Percentiles rank a stretch among this genome's conserved stretches.
Evolutionary conservation across 2,797 vertebrate genomes (phyloP).

Genomic region (Enteromius mattozi): DNA sequence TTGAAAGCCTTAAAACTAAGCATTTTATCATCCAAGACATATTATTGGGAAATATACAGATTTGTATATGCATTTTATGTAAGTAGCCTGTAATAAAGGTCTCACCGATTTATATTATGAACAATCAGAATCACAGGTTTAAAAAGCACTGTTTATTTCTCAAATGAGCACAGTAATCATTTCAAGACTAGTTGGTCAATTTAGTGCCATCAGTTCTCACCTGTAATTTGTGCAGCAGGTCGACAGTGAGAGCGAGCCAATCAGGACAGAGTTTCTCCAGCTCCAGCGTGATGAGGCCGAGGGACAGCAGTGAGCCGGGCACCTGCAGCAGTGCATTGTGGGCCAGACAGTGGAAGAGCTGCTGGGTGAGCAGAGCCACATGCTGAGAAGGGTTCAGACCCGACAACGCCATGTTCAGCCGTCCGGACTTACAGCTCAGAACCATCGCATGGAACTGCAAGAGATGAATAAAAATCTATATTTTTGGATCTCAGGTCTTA

Average conservation of each 20-base stretch:
- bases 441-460: slow-evolving; percentile 90
- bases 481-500: not conserved
- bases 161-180: not conserved
- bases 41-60: not conserved
- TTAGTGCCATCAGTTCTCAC: slow-evolving; percentile 58
- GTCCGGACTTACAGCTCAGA: slow-evolving; percentile 83
- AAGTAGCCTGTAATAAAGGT: not conserved
- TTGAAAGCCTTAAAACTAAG: not conserved
- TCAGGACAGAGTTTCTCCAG: slow-evolving; percentile 95
- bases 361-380: slow-evolving; percentile 84
- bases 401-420: slow-evolving; percentile 76
- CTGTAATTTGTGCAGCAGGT: slow-evolving; percentile 87
- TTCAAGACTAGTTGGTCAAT: not conserved
- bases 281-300: slow-evolving; percentile 93
- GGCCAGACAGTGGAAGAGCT: slow-evolving; percentile 89
- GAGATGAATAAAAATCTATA: not conserved
- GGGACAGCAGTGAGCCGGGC: slow-evolving; percentile 92
- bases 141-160: not conserved
- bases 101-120: not conserved
- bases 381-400: slow-evolving; percentile 87
- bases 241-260: slow-evolving; percentile 92
- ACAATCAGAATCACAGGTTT: not conserved
- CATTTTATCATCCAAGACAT: not conserved
- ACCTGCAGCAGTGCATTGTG: slow-evolving; percentile 87
- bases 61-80: not conserved